A percentile compares a stretch with the other conserved stretches of the same genome.
phyloP scores from a whole-genome alignment of 2,113 vertebrate species.

The Phyllostomus hastatus region DNA sequence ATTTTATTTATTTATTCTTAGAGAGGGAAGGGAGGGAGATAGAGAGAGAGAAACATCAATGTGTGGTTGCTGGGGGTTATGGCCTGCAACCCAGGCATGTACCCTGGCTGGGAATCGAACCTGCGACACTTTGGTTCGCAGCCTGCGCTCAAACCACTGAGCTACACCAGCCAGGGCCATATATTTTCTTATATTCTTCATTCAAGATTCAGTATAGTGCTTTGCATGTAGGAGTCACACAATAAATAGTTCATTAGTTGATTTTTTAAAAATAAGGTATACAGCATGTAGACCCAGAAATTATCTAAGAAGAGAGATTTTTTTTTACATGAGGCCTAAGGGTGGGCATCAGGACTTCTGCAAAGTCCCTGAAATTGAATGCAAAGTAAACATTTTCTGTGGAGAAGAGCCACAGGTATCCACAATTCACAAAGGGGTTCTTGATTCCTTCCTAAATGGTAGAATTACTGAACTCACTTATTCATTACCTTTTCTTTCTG shows the following conservation, averaged over 20 bases:
- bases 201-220: background rate
- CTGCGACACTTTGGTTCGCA: too few relatives aligned
- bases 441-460: constrained; percentile 5
- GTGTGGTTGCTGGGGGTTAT: too few relatives aligned
- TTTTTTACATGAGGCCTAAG: background rate
- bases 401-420: background rate
- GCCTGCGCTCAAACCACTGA: too few relatives aligned
- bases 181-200: background rate
- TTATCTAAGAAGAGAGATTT: background rate
- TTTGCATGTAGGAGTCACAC: background rate
- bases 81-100: too few relatives aligned
- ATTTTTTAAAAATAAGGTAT: background rate
- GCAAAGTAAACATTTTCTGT: background rate
- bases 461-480: constrained; percentile 15
- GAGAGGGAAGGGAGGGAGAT: too few relatives aligned
- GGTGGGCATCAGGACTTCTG: background rate
- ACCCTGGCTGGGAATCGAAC: too few relatives aligned
- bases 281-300: background rate
- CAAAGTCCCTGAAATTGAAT: background rate
- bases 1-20: too few relatives aligned
- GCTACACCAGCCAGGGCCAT: background rate
- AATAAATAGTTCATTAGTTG: background rate
- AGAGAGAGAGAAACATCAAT: too few relatives aligned
- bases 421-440: background rate
- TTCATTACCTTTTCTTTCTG: background rate